Conservation (phyloP, 2,888 invertebrate species). For the Tetrapedia diversipes region DNA sequence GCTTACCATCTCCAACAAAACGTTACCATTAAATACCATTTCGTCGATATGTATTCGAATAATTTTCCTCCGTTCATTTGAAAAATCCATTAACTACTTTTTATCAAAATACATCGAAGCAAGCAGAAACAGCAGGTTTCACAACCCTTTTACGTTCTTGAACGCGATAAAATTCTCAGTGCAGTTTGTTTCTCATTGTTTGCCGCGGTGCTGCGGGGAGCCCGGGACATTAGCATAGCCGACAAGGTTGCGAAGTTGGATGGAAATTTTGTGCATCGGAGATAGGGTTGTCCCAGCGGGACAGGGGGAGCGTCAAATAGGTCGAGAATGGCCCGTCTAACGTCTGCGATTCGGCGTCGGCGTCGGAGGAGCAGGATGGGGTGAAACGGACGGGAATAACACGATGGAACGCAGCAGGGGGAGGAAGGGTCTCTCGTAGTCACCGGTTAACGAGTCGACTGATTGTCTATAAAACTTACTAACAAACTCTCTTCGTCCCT, state of each 20-base stretch:
- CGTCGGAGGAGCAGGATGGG: not conserved
- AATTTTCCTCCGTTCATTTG: too few species aligned
- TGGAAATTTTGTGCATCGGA: conserved; percentile 27
- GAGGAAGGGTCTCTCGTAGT: conserved; percentile 70
- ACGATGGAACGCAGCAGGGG: conserved; percentile 66
- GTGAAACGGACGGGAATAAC: conserved; percentile 73
- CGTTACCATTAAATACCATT: too few species aligned
- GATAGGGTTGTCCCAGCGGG: conserved; percentile 62
- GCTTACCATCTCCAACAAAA: too few species aligned
- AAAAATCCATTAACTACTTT: too few species aligned
- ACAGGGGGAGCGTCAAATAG: conserved; percentile 56
- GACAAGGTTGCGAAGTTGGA: conserved; percentile 34
- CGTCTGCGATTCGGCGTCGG: conserved; percentile 26
- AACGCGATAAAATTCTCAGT: conserved; percentile 47
- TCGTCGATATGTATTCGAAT: too few species aligned
- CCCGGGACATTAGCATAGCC: conserved; percentile 65
- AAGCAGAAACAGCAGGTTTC: too few species aligned
- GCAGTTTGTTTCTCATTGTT: conserved; percentile 62
- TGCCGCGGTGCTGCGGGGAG: conserved; percentile 68
- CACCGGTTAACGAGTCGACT: conserved; percentile 77
- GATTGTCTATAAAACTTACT: conserved; percentile 79
- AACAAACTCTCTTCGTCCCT: conserved; percentile 70
- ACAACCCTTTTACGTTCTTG: not conserved
- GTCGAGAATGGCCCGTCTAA: conserved; percentile 61
- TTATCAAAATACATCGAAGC: too few species aligned